phyloP scores from a whole-genome alignment of 2,888 invertebrate genomes.

The Amiota minor region DNA sequence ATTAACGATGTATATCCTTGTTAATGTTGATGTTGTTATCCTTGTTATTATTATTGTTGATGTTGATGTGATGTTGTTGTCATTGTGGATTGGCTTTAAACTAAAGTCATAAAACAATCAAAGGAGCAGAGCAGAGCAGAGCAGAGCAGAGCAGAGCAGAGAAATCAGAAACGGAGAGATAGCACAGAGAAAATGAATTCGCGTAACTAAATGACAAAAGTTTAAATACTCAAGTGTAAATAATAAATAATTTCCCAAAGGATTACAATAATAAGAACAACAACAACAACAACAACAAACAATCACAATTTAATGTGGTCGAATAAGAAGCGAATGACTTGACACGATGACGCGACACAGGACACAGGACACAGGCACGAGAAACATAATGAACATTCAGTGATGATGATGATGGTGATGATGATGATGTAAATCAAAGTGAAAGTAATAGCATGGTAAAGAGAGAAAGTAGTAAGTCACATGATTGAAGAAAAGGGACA shows the following conservation, averaged over 20 bases:
- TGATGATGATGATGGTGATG: not conserved
- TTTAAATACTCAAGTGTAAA: conserved; percentile 45
- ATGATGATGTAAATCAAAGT: not conserved
- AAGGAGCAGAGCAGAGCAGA: not conserved
- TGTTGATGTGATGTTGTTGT: conserved; percentile 29
- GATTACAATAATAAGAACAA: conserved; percentile 27
- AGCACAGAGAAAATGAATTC: no score
- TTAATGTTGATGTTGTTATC: conserved; percentile 26
- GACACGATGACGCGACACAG: no score
- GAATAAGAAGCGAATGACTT: no score
- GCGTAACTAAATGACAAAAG: conserved; percentile 40
- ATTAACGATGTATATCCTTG: conserved; percentile 31
- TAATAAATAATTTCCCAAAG: conserved; percentile 48
- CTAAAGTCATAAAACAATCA: conserved; percentile 43
- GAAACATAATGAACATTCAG: no score
- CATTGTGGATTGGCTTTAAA: conserved; percentile 42
- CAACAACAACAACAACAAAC: not conserved
- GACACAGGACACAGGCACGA: no score
- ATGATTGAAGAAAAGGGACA: not conserved
- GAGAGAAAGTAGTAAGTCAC: not conserved
- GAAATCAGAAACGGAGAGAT: no score
- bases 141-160: no score
- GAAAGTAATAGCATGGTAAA: conserved; percentile 1
- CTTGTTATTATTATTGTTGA: conserved; percentile 4
- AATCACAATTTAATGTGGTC: no score